These are phyloP conservation scores for Falco naumanni DNA, from an alignment of 2,797 vertebrate species.

Conservation along the genomic window DNA sequence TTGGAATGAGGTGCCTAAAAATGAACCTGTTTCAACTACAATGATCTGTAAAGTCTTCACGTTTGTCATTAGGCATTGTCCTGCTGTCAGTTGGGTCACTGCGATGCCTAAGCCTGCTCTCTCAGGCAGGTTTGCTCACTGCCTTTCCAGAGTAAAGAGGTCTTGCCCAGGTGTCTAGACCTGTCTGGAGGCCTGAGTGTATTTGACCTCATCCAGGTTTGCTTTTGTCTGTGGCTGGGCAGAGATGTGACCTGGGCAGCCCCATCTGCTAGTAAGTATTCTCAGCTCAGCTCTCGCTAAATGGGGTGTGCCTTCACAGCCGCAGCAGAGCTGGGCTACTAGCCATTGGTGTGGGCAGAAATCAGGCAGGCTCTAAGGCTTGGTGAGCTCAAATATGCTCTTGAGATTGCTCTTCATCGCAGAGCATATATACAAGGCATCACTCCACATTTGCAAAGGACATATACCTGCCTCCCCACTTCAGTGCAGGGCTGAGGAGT, in stretches of 20 bases:
- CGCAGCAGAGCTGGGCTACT: neutral
- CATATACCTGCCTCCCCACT: fast-evolving
- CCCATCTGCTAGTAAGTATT: neutral
- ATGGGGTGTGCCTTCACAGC: neutral
- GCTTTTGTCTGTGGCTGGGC: neutral
- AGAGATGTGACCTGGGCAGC: neutral
- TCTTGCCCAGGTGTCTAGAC: neutral
- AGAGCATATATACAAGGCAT: fast-evolving
- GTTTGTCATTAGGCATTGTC: neutral
- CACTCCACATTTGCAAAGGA: neutral
- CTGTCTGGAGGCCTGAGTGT: neutral
- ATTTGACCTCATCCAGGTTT: neutral
- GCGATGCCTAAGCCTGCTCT: neutral
- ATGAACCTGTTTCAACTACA: neutral
- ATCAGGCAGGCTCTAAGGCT: neutral
- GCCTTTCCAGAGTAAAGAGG: neutral
- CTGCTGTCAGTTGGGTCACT: neutral
- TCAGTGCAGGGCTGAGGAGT: neutral
- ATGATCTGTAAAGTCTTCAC: neutral
- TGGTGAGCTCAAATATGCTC: neutral
- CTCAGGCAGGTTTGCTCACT: neutral
- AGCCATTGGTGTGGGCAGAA: neutral
- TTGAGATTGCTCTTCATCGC: neutral
- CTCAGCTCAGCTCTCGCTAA: neutral
- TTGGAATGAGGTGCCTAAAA: neutral